A percentile compares a stretch with the other conserved stretches of the same genome.
Evolutionary conservation across 2,888 invertebrate genomes (phyloP).

Genomic region (Cybosia mesomella): DNA sequence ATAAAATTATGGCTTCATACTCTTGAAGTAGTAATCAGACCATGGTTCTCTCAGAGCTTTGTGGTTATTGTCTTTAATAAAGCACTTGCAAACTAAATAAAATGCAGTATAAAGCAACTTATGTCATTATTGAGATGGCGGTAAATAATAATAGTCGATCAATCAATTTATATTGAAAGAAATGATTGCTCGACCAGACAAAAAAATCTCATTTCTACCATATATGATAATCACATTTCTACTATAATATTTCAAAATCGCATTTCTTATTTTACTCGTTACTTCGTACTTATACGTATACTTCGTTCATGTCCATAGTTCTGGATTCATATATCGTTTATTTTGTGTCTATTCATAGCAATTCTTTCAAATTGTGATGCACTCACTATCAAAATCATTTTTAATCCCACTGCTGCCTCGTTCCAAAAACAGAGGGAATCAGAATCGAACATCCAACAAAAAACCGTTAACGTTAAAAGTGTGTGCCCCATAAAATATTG

Average conservation of each 20-base stretch:
- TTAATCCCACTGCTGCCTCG: slow-evolving; percentile 19
- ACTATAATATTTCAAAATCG: too few species aligned
- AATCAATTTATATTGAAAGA: background rate
- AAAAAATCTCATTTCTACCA: too few species aligned
- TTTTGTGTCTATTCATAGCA: too few species aligned
- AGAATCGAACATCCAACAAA: slow-evolving; percentile 64
- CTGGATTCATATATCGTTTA: too few species aligned
- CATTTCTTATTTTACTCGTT: too few species aligned
- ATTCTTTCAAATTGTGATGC: slow-evolving; percentile 4
- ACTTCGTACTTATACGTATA: background rate
- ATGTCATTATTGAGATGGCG: background rate
- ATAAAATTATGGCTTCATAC: too few species aligned
- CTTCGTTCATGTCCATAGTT: background rate
- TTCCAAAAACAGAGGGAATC: slow-evolving; percentile 34
- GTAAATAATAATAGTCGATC: background rate
- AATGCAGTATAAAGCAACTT: too few species aligned
- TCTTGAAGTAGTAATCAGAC: too few species aligned
- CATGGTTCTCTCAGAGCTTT: too few species aligned
- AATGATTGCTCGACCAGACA: background rate
- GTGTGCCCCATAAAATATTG: slow-evolving; percentile 69
- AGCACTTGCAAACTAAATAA: too few species aligned
- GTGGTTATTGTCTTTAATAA: too few species aligned
- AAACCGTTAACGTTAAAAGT: slow-evolving; percentile 62
- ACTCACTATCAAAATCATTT: slow-evolving; percentile 8
- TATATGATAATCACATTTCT: too few species aligned